Evolutionary conservation across 1,140 invertebrate species (phyloP), one percentile per base, ranked within the genome.

Genomic region (Leptinotarsa lineolata): DNA sequence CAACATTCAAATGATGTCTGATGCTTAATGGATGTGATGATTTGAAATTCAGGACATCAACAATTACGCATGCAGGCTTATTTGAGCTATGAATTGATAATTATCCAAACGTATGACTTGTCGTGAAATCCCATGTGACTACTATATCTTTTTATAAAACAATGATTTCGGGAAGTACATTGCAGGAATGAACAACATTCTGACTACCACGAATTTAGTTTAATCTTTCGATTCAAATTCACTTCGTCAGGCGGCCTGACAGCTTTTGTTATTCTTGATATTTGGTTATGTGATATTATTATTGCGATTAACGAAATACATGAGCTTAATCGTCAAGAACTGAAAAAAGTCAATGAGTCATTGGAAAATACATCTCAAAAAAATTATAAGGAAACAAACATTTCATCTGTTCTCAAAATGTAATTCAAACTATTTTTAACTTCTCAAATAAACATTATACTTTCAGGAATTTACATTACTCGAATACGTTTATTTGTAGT

Each of bases 91-190:
- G 48, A 54, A 54, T n/a, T 30, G 11, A 8, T 30, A 30, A n/a
- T 54, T 54, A 54, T 16, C 15, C n/a, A n/a, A 54, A 54, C 13
- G 48, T 54, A 54, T 54, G 48, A 54, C 48, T 54, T n/a, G 48
- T n/a, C 48, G 48, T 54, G n/a, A 54, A 54, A 54, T 54, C 48
- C 48, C 48, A 54, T 54, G 15, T 54, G 48, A 54, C 48, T 13
- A 13, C 15, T n/a, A 54, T 0, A 54, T 54, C 48, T 54, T 54
- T 54, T 2, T 13, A 54, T 54, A 46, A 5, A 6, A 5, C 15
- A 54, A 16, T 54, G 48, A 16, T 54, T n/a, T 54, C n/a, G n/a
- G 48, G n/a, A 54, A 54, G 48, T 54, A 54, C 48, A n/a, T n/a
- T 16, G 5, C 15, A 16, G n/a, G 48, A 54, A 54, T 54, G n/a